Evolutionary conservation across 1,140 invertebrate genomes (phyloP).

Genomic region (Bombus picipes): DNA sequence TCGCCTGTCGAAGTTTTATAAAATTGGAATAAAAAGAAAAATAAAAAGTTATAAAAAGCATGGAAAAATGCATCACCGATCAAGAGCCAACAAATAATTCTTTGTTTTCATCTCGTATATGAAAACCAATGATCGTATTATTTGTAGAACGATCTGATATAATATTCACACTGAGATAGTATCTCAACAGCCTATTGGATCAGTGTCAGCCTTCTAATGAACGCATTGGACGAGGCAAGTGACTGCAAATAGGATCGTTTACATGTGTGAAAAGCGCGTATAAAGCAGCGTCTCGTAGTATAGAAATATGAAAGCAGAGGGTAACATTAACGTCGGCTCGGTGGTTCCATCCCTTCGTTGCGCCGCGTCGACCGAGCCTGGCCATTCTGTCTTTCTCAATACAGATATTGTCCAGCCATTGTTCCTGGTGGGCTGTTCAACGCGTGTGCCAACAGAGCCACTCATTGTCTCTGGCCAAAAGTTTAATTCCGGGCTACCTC

Average conservation of each 20-base stretch:
- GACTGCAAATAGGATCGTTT: not conserved
- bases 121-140: not conserved
- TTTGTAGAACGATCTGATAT: not conserved
- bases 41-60: too few relatives aligned
- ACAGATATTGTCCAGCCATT: conserved; percentile 66
- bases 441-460: conserved; percentile 56
- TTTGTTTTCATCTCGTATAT: not conserved
- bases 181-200: not conserved
- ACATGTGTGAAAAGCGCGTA: not conserved
- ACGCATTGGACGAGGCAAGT: not conserved
- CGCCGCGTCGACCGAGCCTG: too few relatives aligned
- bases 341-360: not conserved
- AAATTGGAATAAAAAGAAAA: too few relatives aligned
- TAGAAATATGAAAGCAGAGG: conserved; percentile 40
- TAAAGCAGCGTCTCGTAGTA: not conserved
- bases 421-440: conserved; percentile 56
- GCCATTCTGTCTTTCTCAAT: conserved; percentile 32
- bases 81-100: too few relatives aligned
- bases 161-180: not conserved
- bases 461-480: conserved; percentile 65
- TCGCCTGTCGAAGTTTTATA: too few relatives aligned
- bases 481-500: conserved; percentile 64
- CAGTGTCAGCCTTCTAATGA: not conserved
- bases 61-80: too few relatives aligned
- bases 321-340: conserved; percentile 49